Percentiles rank a stretch among this genome's conserved stretches.
These are phyloP conservation scores for Cheilosia soror DNA, from an alignment of 2,888 invertebrate species.

Conservation along the genomic window DNA sequence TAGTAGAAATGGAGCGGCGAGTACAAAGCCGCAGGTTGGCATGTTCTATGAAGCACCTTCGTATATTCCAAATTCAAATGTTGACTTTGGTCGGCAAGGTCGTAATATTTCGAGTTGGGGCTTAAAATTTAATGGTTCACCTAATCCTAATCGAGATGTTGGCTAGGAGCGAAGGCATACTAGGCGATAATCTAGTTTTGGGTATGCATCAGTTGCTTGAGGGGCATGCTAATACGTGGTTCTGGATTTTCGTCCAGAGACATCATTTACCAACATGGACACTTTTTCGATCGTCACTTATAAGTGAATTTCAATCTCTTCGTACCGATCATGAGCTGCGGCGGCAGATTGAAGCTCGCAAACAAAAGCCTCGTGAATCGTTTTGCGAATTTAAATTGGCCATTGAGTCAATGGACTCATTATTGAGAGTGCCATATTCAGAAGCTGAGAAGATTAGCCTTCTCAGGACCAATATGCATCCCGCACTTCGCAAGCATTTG, in stretches of 20 bases:
- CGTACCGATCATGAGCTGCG: neutral
- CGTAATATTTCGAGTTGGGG: neutral
- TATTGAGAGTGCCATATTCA: neutral
- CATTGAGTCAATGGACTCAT: neutral
- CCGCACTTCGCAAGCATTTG: neutral
- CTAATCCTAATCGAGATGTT: neutral
- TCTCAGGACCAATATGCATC: neutral
- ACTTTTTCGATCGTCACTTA: neutral
- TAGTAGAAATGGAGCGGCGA: no score
- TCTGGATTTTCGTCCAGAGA: conserved; percentile 7
- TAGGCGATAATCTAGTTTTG: neutral
- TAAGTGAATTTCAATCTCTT: neutral
- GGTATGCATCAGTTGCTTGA: neutral
- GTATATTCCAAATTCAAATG: no score
- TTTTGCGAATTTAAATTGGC: neutral
- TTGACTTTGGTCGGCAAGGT: neutral
- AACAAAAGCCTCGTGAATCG: neutral
- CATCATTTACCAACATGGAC: neutral
- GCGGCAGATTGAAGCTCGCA: neutral
- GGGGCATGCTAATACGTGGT: neutral
- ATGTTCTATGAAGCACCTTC: no score
- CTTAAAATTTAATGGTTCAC: neutral
- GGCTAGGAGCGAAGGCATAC: conserved; percentile 2
- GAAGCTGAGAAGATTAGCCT: neutral
- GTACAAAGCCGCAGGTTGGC: no score